These are phyloP conservation scores for Drosophila grimshawi DNA, from an alignment of 1,140 invertebrate genomes.

Conservation along the genomic window DNA sequence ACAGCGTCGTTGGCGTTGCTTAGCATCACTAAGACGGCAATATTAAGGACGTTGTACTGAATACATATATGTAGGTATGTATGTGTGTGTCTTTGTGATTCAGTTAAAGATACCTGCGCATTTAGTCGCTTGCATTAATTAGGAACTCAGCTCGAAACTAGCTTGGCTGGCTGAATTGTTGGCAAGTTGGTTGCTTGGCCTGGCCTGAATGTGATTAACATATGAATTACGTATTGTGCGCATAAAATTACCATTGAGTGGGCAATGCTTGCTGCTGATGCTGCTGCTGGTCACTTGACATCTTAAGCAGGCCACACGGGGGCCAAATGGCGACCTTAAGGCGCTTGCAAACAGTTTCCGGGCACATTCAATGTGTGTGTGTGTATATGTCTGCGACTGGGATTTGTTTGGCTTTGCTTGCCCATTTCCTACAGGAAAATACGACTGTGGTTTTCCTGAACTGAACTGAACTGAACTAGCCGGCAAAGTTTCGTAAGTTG, in stretches of 20 bases:
- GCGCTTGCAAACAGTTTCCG: conserved; percentile 69
- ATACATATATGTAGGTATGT: neutral
- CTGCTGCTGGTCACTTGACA: conserved; percentile 72
- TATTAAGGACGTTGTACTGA: neutral
- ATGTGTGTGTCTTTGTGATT: conserved; percentile 3
- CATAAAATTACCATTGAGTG: conserved; percentile 79
- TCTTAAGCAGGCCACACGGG: conserved; percentile 59
- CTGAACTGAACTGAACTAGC: conserved; percentile 10
- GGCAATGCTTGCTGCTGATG: conserved; percentile 3
- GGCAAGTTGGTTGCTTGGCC: conserved; percentile 3
- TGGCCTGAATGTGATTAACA: conserved; percentile 68
- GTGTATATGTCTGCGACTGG: conserved; percentile 7
- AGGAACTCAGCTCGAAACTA: conserved; percentile 58
- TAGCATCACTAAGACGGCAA: neutral
- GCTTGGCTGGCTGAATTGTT: conserved; percentile 3
- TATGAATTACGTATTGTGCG: conserved; percentile 79
- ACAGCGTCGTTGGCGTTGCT: conserved; percentile 8
- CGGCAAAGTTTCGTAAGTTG: conserved; percentile 6
- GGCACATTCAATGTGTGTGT: conserved; percentile 44
- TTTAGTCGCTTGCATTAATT: conserved; percentile 77
- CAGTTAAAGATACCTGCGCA: conserved; percentile 54
- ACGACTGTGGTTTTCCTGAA: conserved; percentile 39
- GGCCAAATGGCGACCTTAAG: conserved; percentile 61
- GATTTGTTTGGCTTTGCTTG: conserved; percentile 22
- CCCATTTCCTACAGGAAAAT: conserved; percentile 48